Evolutionary conservation across 2,888 invertebrate species (phyloP), one percentile per base, ranked within the genome.

Genomic region (Mesorhabditis sp.): DNA sequence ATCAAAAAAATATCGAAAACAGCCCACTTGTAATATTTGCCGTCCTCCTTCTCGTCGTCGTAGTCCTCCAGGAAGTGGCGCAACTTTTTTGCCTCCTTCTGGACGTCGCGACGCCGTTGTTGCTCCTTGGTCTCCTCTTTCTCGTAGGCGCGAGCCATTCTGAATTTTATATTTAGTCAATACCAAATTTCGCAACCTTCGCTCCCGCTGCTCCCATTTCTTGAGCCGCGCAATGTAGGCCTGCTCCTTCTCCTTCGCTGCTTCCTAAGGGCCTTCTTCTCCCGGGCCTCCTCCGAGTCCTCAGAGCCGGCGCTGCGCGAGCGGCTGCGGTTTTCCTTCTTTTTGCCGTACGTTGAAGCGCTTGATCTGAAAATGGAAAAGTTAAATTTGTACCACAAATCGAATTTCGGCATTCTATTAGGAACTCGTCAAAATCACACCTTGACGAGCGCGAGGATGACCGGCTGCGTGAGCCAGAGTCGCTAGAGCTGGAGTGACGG

Each of bases 21-120:
- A 61, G 85, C 89, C 87, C 85, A 91, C 91, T 93, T 94, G 89
- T 96, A 98, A 88, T 93, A 98, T 88, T 96, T 96, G 66, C 92
- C 90, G 87, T 98, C 98, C 87, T 97, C 95, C 68, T 95, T 90
- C 87, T 96, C 95, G 87, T 98, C 98, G 86, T 97, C 96, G 86
- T 99, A 99, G 87, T 98, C 97, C 88, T 98, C 98, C 4, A 98
- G 90, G 87, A 99, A 99, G 89, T 96, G 94, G 87, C 95, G 94
- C 69, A 98, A 90, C 63, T 93, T 90, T 88, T 93, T 93, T 0
- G 95, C 95, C 88, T 98, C 97, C 72, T 91, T 90, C 45, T 79
- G 78, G 10, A 76, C 58, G 3, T 66, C 70, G 68, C 92, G 92
- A 83, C 93, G 92, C 83, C 92, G 91, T 50, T 79, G 74, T 45